Evolutionary conservation across 2,888 invertebrate genomes (phyloP).

Genomic region (Holacanthella duospinosa): DNA sequence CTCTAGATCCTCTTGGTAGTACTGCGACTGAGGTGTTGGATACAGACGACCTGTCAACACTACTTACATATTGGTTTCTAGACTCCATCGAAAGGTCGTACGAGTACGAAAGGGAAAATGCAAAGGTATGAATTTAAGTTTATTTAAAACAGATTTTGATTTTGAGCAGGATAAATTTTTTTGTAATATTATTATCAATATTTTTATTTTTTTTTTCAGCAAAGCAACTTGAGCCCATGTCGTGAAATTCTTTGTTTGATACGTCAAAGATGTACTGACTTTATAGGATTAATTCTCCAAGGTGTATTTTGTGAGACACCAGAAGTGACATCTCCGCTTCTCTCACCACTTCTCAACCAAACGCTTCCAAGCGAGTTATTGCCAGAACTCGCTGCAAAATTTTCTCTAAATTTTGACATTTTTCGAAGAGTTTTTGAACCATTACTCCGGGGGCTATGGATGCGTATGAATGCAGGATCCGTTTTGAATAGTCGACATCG

Average conservation of each 20-base stretch:
- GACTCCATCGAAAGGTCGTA: conserved; percentile 32
- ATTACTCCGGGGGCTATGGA: conserved; percentile 59
- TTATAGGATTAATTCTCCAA: conserved; percentile 51
- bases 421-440: conserved; percentile 54
- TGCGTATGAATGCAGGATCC: conserved; percentile 56
- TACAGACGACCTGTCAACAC: conserved; percentile 16
- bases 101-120: conserved; percentile 27
- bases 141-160: conserved; percentile 2
- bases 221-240: conserved; percentile 61
- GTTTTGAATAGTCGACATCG: conserved; percentile 58
- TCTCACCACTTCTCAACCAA: conserved; percentile 58
- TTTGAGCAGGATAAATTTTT: too few species aligned
- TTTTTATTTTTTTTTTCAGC: conserved; percentile 42
- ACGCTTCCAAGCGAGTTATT: conserved; percentile 61
- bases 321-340: conserved; percentile 50
- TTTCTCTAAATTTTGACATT: conserved; percentile 51
- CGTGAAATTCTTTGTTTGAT: conserved; percentile 53
- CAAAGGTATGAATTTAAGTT: conserved; percentile 22
- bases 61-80: conserved; percentile 31
- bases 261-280: conserved; percentile 52
- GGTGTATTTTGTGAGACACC: conserved; percentile 38
- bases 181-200: too few species aligned
- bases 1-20: not conserved
- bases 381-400: conserved; percentile 53
- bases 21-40: not conserved